Conservation (phyloP, 1,140 invertebrate species). For the Ruditapes philippinarum region DNA sequence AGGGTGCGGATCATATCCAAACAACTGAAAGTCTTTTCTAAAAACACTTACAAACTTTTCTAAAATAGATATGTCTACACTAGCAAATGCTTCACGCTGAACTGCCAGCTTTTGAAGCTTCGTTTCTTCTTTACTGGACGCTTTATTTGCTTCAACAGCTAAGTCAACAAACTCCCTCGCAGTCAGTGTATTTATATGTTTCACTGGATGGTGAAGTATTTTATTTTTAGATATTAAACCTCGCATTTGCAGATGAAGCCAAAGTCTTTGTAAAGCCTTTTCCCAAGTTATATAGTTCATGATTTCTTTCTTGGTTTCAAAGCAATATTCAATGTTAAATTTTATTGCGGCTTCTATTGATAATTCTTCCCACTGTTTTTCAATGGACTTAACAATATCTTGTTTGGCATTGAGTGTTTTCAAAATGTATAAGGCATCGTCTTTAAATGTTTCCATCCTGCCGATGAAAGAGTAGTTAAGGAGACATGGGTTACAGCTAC, state of each 20-base stretch:
- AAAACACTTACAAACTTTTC: not conserved
- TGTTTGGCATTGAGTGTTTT: not conserved
- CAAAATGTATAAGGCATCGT: not conserved
- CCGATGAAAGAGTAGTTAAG: not conserved
- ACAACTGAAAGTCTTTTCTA: not conserved
- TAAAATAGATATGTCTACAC: not conserved
- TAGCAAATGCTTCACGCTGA: not conserved
- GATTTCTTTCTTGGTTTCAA: not conserved
- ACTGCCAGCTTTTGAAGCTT: not conserved
- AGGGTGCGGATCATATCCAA: not conserved
- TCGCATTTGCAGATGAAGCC: conserved; percentile 36
- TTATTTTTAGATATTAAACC: not conserved
- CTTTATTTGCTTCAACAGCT: not conserved
- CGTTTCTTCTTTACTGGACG: not conserved
- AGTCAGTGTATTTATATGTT: not conserved
- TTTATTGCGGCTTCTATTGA: conserved; percentile 11
- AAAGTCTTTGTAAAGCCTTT: conserved; percentile 18
- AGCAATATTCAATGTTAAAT: not conserved
- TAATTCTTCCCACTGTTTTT: not conserved
- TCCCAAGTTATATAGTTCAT: conserved; percentile 25
- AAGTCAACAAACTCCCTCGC: not conserved
- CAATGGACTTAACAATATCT: not conserved
- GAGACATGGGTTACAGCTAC: not conserved
- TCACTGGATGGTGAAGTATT: not conserved
- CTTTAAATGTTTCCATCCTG: conserved; percentile 3